These are phyloP conservation scores for Entomobrya proxima DNA, from an alignment of 2,888 invertebrate genomes.

Conservation along the genomic window DNA sequence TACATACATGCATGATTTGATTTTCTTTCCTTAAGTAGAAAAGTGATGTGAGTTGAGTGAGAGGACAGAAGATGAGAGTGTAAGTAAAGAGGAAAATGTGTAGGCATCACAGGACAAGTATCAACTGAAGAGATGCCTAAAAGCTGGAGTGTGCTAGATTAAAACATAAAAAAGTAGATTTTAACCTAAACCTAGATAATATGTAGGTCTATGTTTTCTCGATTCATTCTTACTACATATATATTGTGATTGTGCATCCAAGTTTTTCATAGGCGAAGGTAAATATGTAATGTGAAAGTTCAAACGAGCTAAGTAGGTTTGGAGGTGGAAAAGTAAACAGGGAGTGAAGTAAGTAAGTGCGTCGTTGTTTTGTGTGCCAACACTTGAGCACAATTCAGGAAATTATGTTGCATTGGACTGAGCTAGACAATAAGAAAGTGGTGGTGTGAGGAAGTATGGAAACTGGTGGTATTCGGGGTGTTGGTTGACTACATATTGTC, in stretches of 20 bases:
- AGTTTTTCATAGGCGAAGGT: not conserved
- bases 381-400: not conserved
- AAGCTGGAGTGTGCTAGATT: too few species aligned
- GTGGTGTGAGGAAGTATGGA: too few species aligned
- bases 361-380: slow-evolving; percentile 29
- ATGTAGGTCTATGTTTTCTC: too few species aligned
- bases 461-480: too few species aligned
- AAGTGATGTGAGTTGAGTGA: not conserved
- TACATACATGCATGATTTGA: not conserved
- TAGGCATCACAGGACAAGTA: not conserved
- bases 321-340: not conserved
- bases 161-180: too few species aligned
- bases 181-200: too few species aligned
- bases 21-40: not conserved
- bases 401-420: not conserved
- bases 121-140: too few species aligned
- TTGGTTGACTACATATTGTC: too few species aligned
- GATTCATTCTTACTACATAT: too few species aligned
- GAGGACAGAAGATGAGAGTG: too few species aligned
- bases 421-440: not conserved
- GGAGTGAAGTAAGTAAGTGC: not conserved
- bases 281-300: not conserved
- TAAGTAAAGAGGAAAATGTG: not conserved
- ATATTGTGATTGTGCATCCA: too few species aligned
- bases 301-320: not conserved